Evolutionary conservation across 1,140 invertebrate genomes (phyloP).

Genomic region (Panulirus ornatus): DNA sequence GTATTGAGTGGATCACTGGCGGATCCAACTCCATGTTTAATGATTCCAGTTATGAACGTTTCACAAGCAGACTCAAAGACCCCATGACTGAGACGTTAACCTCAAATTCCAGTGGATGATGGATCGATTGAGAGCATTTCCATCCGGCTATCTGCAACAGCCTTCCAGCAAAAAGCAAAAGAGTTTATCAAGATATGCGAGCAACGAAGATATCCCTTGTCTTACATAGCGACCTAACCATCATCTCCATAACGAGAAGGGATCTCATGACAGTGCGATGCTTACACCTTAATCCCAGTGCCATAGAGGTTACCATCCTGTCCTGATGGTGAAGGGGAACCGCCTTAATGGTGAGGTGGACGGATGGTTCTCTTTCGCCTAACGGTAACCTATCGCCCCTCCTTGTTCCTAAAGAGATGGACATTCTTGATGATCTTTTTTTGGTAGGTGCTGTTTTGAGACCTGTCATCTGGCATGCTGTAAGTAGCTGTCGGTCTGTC

Average conservation of each 20-base stretch:
- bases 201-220: slow-evolving; percentile 54
- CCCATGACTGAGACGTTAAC: neutral
- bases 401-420: slow-evolving; percentile 61
- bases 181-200: slow-evolving; percentile 51
- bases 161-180: slow-evolving; percentile 5
- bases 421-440: slow-evolving; percentile 60
- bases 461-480: slow-evolving; percentile 59
- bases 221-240: slow-evolving; percentile 64
- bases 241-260: slow-evolving; percentile 65
- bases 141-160: neutral
- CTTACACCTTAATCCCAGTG: neutral
- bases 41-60: neutral
- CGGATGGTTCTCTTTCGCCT: slow-evolving; percentile 3
- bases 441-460: slow-evolving; percentile 60
- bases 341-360: neutral
- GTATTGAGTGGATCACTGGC: too few species aligned
- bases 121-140: slow-evolving; percentile 30
- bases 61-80: neutral
- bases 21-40: neutral
- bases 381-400: neutral
- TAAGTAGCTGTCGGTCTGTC: slow-evolving; percentile 70
- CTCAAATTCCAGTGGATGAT: slow-evolving; percentile 9
- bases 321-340: neutral
- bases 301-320: slow-evolving; percentile 19
- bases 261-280: slow-evolving; percentile 21